phyloP scores from a whole-genome alignment of 1,140 invertebrate genomes.

The Ditylenchus dipsaci region DNA sequence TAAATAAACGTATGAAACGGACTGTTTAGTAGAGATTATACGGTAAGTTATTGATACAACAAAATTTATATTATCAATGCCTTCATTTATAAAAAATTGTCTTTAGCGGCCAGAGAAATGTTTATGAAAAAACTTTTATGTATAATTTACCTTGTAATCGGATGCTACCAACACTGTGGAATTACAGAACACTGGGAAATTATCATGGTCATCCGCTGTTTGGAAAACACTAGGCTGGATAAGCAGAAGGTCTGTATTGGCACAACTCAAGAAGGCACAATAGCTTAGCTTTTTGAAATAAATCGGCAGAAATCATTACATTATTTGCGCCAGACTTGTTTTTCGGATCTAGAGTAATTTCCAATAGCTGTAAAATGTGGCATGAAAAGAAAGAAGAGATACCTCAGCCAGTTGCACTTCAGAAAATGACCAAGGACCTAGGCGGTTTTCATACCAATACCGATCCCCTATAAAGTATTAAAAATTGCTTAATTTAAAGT shows the following conservation, averaged over 20 bases:
- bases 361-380: no score
- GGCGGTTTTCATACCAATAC: conserved; percentile 58
- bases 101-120: no score
- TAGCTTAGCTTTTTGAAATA: no score
- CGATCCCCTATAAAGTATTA: conserved; percentile 45
- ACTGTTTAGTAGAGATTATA: no score
- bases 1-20: no score
- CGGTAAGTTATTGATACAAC: no score
- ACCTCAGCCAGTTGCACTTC: conserved; percentile 67
- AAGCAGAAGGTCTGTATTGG: conserved; percentile 68
- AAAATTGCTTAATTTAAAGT: conserved; percentile 19
- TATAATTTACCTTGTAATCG: neutral
- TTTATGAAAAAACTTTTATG: no score
- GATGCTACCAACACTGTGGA: conserved; percentile 20
- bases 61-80: no score
- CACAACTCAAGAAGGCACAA: conserved; percentile 68
- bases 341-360: conserved; percentile 68
- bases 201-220: conserved; percentile 29
- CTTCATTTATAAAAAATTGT: no score
- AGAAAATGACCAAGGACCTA: conserved; percentile 65
- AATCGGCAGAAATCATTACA: no score
- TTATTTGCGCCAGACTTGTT: conserved; percentile 64
- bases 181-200: conserved; percentile 44
- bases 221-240: conserved; percentile 65
- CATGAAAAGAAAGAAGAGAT: no score